phyloP scores from a whole-genome alignment of 2,888 invertebrate species.

The Ormyrus rosae region DNA sequence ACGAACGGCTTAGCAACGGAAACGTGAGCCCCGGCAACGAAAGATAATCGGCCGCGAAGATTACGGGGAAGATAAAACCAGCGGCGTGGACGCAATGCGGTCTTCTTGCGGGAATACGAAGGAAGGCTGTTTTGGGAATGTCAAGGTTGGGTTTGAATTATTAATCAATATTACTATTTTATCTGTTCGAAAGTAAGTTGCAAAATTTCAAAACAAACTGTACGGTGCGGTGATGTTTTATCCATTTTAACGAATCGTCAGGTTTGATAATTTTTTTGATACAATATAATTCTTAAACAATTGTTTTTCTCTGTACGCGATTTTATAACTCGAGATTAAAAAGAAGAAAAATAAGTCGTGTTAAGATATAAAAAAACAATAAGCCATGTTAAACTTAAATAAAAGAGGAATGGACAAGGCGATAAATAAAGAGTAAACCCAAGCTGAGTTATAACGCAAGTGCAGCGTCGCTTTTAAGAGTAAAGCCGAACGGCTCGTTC shows the following conservation, averaged over 20 bases:
- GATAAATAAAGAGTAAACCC: slow-evolving; percentile 6
- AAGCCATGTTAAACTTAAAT: neutral
- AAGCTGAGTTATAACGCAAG: slow-evolving; percentile 1
- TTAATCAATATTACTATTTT: neutral
- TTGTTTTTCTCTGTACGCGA: too few species aligned
- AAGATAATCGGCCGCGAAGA: slow-evolving; percentile 28
- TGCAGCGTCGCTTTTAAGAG: neutral
- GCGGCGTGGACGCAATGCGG: neutral
- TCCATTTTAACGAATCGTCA: too few species aligned
- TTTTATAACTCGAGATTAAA: too few species aligned
- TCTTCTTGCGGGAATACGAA: slow-evolving; percentile 1
- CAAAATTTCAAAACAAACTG: too few species aligned
- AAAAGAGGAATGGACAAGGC: slow-evolving; percentile 4
- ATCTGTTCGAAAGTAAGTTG: too few species aligned
- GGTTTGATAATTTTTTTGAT: too few species aligned
- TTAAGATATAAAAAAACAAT: too few species aligned
- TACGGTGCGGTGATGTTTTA: too few species aligned
- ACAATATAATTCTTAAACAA: too few species aligned
- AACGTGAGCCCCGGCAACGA: neutral
- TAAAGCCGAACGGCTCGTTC: slow-evolving; percentile 2
- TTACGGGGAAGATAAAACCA: slow-evolving; percentile 23
- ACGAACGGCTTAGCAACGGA: neutral
- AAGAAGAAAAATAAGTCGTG: too few species aligned
- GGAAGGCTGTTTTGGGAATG: neutral
- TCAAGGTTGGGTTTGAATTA: neutral